A percentile compares a stretch with the other conserved stretches of the same genome.
phyloP scores from a whole-genome alignment of 2,888 invertebrate species.

The Branchipolynoe longqiensis region DNA sequence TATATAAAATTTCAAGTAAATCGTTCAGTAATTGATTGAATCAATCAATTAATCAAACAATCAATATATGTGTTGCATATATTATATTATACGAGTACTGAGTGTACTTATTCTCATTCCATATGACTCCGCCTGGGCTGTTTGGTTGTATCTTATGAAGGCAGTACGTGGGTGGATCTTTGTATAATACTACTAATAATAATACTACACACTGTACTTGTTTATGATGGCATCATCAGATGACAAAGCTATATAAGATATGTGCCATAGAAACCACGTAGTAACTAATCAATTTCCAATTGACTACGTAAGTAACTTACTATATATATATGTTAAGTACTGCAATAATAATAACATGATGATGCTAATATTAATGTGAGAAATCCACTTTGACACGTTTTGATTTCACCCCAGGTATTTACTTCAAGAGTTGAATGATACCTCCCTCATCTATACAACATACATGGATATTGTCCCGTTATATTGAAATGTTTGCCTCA shows the following conservation, averaged over 20 bases:
- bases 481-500: conserved; percentile 43
- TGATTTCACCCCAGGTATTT: neutral
- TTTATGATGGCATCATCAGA: too few species aligned
- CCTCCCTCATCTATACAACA: conserved; percentile 20
- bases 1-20: too few species aligned
- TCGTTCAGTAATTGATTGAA: neutral
- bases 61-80: conserved; percentile 29
- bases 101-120: too few species aligned
- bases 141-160: conserved; percentile 35
- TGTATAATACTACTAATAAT: too few species aligned
- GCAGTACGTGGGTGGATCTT: neutral
- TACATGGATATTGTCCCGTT: conserved; percentile 51
- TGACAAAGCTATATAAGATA: too few species aligned
- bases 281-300: conserved; percentile 32
- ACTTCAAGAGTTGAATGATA: conserved; percentile 32
- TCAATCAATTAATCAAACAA: neutral
- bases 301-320: conserved; percentile 45
- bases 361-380: too few species aligned
- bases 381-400: conserved; percentile 47
- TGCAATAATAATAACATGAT: too few species aligned
- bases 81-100: neutral
- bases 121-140: conserved; percentile 23
- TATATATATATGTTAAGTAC: too few species aligned
- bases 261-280: neutral
- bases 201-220: too few species aligned